phyloP scores from a whole-genome alignment of 1,140 invertebrate genomes.

The Bombus cullumanus region DNA sequence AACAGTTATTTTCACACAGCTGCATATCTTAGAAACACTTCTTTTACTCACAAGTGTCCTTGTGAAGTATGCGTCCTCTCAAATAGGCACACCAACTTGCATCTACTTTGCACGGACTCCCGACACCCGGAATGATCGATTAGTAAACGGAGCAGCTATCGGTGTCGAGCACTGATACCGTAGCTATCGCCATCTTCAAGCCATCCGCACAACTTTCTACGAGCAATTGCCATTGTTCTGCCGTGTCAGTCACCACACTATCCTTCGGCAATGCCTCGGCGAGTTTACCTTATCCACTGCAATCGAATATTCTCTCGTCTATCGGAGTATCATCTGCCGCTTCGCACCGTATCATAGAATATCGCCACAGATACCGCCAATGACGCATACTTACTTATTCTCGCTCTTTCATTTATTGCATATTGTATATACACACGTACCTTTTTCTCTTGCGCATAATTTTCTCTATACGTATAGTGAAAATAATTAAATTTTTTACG shows the following conservation, averaged over 20 bases:
- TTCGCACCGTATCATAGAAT: neutral
- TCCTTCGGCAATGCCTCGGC: neutral
- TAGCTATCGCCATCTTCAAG: slow-evolving; percentile 60
- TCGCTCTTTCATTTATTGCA: neutral
- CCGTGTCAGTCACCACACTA: neutral
- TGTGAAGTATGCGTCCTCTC: slow-evolving; percentile 39
- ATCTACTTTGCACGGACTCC: slow-evolving; percentile 51
- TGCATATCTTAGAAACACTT: slow-evolving; percentile 56
- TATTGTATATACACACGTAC: no score
- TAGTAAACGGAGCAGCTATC: slow-evolving; percentile 73
- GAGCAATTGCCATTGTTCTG: neutral
- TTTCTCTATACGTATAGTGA: no score
- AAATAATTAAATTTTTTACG: no score
- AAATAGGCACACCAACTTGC: slow-evolving; percentile 49
- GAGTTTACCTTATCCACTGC: neutral
- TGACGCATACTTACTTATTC: no score
- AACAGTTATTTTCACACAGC: slow-evolving; percentile 64
- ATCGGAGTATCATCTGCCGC: neutral
- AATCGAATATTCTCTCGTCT: neutral
- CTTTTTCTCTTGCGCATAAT: no score
- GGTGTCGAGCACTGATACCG: slow-evolving; percentile 56
- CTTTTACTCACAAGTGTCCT: slow-evolving; percentile 40
- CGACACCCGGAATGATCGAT: slow-evolving; percentile 78
- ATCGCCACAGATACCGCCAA: no score
- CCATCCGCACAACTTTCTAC: neutral